Conservation (phyloP, 2,113 vertebrate genomes). For the Rhodinocichla rosea region DNA sequence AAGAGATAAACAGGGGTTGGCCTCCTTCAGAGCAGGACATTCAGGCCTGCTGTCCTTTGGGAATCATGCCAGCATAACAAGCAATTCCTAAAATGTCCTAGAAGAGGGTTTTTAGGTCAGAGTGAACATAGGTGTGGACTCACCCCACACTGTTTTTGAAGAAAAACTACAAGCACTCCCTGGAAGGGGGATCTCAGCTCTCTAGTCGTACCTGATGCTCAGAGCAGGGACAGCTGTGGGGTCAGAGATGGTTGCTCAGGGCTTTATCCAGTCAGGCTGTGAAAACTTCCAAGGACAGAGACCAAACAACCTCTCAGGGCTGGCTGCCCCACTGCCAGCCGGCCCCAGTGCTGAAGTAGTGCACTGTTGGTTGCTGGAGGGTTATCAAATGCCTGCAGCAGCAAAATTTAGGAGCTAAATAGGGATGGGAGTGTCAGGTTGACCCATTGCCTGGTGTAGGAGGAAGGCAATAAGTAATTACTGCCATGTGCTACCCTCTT, state of each 20-base stretch:
- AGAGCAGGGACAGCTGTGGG: not conserved
- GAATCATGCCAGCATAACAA: not conserved
- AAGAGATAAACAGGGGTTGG: not conserved
- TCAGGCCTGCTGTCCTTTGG: not conserved
- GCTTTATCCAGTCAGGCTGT: not conserved
- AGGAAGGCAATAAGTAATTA: not conserved
- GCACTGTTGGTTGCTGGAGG: not conserved
- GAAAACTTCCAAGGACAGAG: not conserved
- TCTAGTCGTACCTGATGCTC: not conserved
- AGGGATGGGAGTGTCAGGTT: not conserved
- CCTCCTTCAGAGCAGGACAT: not conserved
- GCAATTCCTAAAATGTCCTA: not conserved
- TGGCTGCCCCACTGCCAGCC: not conserved
- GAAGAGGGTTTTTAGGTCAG: not conserved
- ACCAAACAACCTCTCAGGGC: not conserved
- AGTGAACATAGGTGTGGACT: not conserved
- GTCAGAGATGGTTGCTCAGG: not conserved
- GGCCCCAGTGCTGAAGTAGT: accelerated
- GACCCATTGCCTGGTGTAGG: not conserved
- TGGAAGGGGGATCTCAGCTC: not conserved
- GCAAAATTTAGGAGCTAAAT: not conserved
- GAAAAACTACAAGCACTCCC: not conserved
- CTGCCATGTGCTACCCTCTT: not conserved
- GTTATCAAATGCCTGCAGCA: not conserved
- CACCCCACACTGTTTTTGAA: not conserved